Evolutionary conservation across 2,888 invertebrate genomes (phyloP), one percentile per base, ranked within the genome.

Genomic region (Ctenicera cuprea): DNA sequence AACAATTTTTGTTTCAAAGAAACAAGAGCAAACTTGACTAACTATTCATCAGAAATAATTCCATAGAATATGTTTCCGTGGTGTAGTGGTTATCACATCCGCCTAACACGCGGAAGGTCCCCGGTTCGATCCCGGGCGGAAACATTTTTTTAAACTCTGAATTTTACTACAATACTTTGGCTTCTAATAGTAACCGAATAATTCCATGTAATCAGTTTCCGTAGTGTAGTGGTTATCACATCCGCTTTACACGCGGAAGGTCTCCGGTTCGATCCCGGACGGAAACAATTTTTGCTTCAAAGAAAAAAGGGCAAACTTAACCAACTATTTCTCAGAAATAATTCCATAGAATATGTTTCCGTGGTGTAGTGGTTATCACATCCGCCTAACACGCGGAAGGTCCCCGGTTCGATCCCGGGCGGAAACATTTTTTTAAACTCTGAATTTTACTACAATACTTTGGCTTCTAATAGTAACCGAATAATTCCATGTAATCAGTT

Each of bases 211-310:
- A 16, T n/a, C 16, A 18, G 93, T 93, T 93, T 93, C 92, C 93
- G 93, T 94, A 93, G 93, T 94, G 93, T 94, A 94, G 94, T 92
- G 94, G 94, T 94, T 94, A 94, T 94, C 94, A 94, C 94, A 93
- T 94, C 93, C 93, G 94, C 94, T 93, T 94, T 93, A 94, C 94
- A 94, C 94, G 94, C 94, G 93, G 93, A 94, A 94, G 94, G 94
- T 91, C 94, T 93, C 94, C 93, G 93, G 94, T 94, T 94, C 93
- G 93, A 94, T 92, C 93, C 93, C 66, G 66, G 54, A 38, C 54
- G 66, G 66, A 66, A 54, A 66, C 66, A 54, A 12, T 48, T 16
- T 57, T 33, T 12, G 9, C 2, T 2, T n/a, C n/a, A n/a, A n/a
- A n/a, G n/a, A n/a, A n/a, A n/a, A n/a, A n/a, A n/a, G n/a, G n/a